Base-by-base conservation (phyloP, 2,113 vertebrate genomes). In the Eubucco bourcierii region DNA sequence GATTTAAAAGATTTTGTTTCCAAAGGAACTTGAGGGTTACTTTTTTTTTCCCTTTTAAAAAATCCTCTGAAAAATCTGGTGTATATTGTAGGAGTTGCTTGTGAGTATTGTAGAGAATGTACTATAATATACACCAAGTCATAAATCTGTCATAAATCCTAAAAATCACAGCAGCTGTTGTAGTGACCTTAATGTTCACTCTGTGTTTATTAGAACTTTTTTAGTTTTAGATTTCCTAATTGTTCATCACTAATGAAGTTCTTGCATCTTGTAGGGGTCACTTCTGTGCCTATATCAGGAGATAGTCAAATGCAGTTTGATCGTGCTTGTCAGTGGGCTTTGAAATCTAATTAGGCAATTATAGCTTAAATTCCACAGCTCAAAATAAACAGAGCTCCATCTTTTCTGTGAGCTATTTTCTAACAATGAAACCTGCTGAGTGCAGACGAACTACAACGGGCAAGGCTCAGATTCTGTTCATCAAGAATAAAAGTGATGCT, bases 341-440 rank as follows among this genome's bases (percentile, higher is more conserved):
- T 95, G 87, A 95, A 95, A 94, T 89, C 84, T 95, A 95, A 95
- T 94, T 89, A 94, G 76, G 79, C 91, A 92, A 81, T 85, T 88
- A 87, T 15, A 85, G 70, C 84, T 79, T 87, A 94, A 95, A 95
- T 95, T 96, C 95, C 68, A 84, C 75, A 44, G 90, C 95, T 93
- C 59, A 91, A 92, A 71, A 94, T 96, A 96, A 93, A 84, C 0
- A 0, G 46, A 92, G 82, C 87, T 90, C 65, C 91, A 88, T 94
- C 89, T 94, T 95, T 92, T 71, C 90, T 82, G n/a, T 87, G 87
- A 94, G 94, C 84, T 93, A 50, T 94, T 96, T 97, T 93, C 87
- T 94, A 95, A 94, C 93, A 95, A 96, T 92, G 86, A 94, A 96
- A 95, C 93, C 96, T 97, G 82, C 73, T 88, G 83, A 95, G 93